These are phyloP conservation scores for Meliscaeva auricollis DNA, from an alignment of 2,888 invertebrate species.

Conservation along the genomic window DNA sequence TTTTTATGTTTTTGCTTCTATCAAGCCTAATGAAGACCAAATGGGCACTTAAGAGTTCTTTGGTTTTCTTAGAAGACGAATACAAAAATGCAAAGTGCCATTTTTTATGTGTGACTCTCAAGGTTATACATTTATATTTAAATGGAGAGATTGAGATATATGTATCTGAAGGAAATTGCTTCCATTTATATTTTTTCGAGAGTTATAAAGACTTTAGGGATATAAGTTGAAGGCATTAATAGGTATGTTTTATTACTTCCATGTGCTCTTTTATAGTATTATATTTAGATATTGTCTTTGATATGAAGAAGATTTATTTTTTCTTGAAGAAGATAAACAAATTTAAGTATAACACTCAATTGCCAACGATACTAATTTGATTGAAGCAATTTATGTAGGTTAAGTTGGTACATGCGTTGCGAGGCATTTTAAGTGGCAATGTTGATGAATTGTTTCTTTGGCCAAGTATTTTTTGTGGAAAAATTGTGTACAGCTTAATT, in stretches of 20 bases:
- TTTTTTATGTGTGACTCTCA: slow-evolving; percentile 28
- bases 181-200: slow-evolving; percentile 6
- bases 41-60: slow-evolving; percentile 37
- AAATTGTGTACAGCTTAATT: no score
- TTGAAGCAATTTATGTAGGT: neutral
- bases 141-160: slow-evolving; percentile 1
- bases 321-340: neutral
- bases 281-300: slow-evolving; percentile 12
- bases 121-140: slow-evolving; percentile 56
- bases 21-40: slow-evolving; percentile 52
- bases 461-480: neutral
- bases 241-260: slow-evolving; percentile 13
- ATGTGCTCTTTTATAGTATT: neutral
- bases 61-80: slow-evolving; percentile 25
- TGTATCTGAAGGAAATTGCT: slow-evolving; percentile 44
- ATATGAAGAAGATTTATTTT: neutral
- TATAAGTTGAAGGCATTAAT: no score
- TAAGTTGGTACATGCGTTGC: neutral
- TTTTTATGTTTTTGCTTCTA: neutral
- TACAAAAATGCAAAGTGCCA: neutral
- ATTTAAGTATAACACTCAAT: slow-evolving; percentile 1
- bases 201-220: neutral
- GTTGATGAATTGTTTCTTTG: neutral
- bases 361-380: neutral
- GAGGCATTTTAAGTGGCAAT: neutral